Base-by-base conservation (phyloP, 2,113 vertebrate species). In the Astur gentilis region DNA sequence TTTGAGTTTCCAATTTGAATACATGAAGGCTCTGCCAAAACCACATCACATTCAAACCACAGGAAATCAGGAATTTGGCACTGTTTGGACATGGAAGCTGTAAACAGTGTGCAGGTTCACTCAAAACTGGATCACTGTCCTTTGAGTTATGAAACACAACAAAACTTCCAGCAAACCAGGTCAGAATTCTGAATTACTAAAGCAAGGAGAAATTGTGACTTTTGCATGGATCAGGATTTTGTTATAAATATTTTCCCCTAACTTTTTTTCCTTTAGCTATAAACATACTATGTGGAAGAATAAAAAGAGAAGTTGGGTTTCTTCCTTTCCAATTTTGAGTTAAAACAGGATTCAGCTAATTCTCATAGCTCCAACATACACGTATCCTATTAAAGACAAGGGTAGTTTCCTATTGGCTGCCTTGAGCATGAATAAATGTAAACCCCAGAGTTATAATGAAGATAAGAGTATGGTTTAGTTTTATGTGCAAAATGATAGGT, bases 1-100 rank as follows among this genome's bases (percentile, higher is more conserved):
- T 96, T 87, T 60, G 82, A 95, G 81, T 80, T 93, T 91, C 64
- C 76, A 82, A 11, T 86, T 83, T 88, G 89, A 97, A 96, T 83
- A 93, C 44, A 60, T 0, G 16, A 94, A 80, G 94, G 60, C 90
- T 96, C 82, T 94, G 97, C 96, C 97, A 97, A 97, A 97, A 90
- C 96, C 97, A 95, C 97, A 97, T 93, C 95, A 97, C 85, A 96
- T 93, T 93, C 85, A 94, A 97, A 88, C 97, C 96, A 96, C 93
- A 94, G 96, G 97, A 96, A 97, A 95, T 85, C 87, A 83, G 90
- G 94, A 93, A 95, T 91, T 94, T 97, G 96, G 97, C 95, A 88
- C 87, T 83, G 66, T 75, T 95, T 95, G 83, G 78, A 97, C 76
- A 91, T 95, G 87, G 96, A 96, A 96, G 93, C 87, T 85, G 91